These are phyloP conservation scores for Cephus pygmeus DNA, from an alignment of 2,888 invertebrate species.

Conservation along the genomic window DNA sequence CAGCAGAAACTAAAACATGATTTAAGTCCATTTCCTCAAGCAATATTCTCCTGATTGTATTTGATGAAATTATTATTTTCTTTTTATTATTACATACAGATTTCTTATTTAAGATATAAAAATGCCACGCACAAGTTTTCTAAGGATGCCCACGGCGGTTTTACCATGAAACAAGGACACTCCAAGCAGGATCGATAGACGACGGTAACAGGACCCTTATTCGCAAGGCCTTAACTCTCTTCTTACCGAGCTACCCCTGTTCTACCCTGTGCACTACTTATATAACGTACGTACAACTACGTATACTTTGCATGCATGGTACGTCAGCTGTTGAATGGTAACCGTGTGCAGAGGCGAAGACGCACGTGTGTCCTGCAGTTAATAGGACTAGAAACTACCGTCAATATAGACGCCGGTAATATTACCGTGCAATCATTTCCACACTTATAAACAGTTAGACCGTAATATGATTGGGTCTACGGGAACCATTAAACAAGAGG, in stretches of 20 bases:
- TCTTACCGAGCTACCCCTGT: neutral
- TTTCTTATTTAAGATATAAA: neutral
- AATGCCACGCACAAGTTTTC: neutral
- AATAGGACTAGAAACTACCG: conserved; percentile 12
- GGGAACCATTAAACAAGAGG: neutral
- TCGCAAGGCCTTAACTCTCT: conserved; percentile 31
- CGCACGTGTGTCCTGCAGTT: conserved; percentile 12
- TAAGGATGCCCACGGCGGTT: neutral
- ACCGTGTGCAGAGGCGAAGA: conserved; percentile 8
- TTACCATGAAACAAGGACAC: neutral
- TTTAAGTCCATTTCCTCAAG: too few species aligned
- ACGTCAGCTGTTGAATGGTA: conserved; percentile 24
- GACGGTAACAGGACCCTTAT: conserved; percentile 40
- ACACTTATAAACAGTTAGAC: neutral
- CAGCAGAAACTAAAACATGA: neutral
- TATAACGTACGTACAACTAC: neutral
- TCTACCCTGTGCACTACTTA: neutral
- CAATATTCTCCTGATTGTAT: neutral
- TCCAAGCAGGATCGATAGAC: conserved; percentile 46
- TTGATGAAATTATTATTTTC: neutral
- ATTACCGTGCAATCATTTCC: neutral
- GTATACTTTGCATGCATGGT: conserved; percentile 9
- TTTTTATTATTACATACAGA: neutral
- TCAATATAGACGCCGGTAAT: neutral
- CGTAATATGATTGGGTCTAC: neutral